These are phyloP conservation scores for Lasioglossum marginatum DNA, from an alignment of 2,888 invertebrate genomes.

Conservation along the genomic window DNA sequence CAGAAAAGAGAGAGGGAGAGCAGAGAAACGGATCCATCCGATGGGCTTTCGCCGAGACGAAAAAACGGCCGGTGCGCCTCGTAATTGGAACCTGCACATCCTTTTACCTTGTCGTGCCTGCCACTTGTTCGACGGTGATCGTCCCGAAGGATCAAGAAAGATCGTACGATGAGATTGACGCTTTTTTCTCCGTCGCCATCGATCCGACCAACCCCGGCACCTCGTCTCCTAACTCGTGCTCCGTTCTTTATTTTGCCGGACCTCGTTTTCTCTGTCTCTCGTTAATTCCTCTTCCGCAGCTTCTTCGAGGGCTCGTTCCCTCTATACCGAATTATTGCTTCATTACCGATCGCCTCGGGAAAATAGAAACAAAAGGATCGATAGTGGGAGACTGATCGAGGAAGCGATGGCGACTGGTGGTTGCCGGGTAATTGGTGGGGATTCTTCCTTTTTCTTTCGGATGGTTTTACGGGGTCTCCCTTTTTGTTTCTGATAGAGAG, in stretches of 20 bases:
- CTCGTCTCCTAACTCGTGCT: background rate
- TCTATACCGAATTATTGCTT: conserved; percentile 51
- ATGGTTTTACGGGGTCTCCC: background rate
- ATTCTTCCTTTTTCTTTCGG: background rate
- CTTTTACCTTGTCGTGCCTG: conserved; percentile 65
- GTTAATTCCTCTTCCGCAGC: background rate
- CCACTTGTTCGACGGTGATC: conserved; percentile 61
- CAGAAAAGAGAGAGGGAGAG: background rate
- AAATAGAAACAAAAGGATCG: conserved; percentile 2
- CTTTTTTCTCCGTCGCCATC: conserved; percentile 57
- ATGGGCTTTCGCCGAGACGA: conserved; percentile 46
- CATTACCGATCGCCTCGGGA: conserved; percentile 42
- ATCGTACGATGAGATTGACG: conserved; percentile 65
- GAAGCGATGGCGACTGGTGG: background rate
- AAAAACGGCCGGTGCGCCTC: conserved; percentile 49
- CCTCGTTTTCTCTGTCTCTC: background rate
- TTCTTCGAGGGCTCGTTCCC: background rate
- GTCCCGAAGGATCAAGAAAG: conserved; percentile 57
- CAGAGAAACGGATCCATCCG: conserved; percentile 54
- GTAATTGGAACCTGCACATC: conserved; percentile 70
- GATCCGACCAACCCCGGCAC: conserved; percentile 28
- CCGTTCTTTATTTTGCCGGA: background rate
- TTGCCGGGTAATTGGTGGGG: background rate
- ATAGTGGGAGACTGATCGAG: background rate
- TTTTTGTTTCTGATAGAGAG: background rate